phyloP scores from a whole-genome alignment of 2,888 invertebrate species.

The Melangyna quadrimaculata region DNA sequence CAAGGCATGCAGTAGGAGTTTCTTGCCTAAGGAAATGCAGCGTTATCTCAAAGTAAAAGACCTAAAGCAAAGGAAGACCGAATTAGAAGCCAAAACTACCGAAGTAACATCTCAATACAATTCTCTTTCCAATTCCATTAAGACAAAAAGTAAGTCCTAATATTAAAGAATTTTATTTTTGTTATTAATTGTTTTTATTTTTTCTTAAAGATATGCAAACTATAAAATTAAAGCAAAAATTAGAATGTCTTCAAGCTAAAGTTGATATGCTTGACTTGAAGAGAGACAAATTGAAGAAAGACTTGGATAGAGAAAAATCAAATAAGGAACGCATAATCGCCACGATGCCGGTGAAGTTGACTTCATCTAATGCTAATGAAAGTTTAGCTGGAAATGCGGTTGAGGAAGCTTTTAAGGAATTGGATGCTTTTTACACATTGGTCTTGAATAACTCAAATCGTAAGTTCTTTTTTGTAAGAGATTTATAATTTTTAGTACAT shows the following conservation, averaged over 20 bases:
- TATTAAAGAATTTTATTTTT: too few relatives aligned
- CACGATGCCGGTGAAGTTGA: constrained; percentile 78
- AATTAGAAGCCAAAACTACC: constrained; percentile 66
- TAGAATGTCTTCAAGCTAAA: constrained; percentile 73
- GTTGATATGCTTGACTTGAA: constrained; percentile 76
- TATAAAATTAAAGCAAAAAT: constrained; percentile 75
- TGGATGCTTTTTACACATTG: constrained; percentile 76
- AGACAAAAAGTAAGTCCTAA: constrained; percentile 76
- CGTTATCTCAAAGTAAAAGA: constrained; percentile 76
- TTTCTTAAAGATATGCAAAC: constrained; percentile 76
- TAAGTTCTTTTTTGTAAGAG: constrained; percentile 25
- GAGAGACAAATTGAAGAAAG: constrained; percentile 73
- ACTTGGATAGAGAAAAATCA: constrained; percentile 74
- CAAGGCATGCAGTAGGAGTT: constrained; percentile 74
- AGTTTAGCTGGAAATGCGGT: constrained; percentile 74
- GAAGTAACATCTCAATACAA: constrained; percentile 75
- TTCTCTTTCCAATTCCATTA: constrained; percentile 74
- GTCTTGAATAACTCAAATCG: constrained; percentile 73
- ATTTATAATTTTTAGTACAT: too few relatives aligned
- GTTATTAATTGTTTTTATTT: neutral
- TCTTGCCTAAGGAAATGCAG: constrained; percentile 78
- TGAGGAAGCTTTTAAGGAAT: constrained; percentile 75
- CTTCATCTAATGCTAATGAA: constrained; percentile 76
- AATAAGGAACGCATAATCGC: constrained; percentile 74
- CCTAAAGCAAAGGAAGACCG: constrained; percentile 73